Conservation (phyloP, 2,888 invertebrate species). For the Seladonia tumulorum region DNA sequence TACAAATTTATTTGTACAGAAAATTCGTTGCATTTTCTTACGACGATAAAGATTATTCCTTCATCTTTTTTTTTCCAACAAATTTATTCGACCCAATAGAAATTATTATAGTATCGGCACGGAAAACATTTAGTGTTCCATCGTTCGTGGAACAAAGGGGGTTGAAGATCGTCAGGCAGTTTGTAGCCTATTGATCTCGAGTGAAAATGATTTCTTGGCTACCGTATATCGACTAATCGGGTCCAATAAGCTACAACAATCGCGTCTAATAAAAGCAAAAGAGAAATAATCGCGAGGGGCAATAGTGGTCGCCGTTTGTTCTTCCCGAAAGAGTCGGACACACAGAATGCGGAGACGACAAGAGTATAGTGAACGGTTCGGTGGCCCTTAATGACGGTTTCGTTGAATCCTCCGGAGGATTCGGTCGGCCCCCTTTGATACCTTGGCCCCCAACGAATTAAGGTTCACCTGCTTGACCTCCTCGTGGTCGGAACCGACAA, state of each 20-base stretch:
- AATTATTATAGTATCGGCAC: not conserved
- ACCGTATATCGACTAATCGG: not conserved
- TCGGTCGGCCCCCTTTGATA: slow-evolving; percentile 73
- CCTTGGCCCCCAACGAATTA: slow-evolving; percentile 72
- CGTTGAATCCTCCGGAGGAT: slow-evolving; percentile 58
- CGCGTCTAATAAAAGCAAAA: not conserved
- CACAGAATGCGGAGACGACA: not conserved
- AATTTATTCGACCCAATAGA: not conserved
- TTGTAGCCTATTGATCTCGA: not conserved
- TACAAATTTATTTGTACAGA: too few species aligned
- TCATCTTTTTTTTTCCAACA: not conserved
- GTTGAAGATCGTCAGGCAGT: not conserved
- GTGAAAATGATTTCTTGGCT: not conserved
- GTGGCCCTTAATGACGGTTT: slow-evolving; percentile 66
- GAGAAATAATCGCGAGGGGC: not conserved
- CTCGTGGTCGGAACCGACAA: slow-evolving; percentile 55
- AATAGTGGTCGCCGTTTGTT: slow-evolving; percentile 31
- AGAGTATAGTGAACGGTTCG: slow-evolving; percentile 58
- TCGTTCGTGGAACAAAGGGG: not conserved
- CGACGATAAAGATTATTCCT: too few species aligned
- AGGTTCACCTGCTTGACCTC: slow-evolving; percentile 74
- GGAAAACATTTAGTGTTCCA: not conserved
- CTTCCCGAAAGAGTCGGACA: slow-evolving; percentile 21
- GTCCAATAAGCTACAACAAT: not conserved
- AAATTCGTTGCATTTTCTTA: too few species aligned